Conservation (phyloP, 2,797 vertebrate genomes). For the Iguana delicatissima region DNA sequence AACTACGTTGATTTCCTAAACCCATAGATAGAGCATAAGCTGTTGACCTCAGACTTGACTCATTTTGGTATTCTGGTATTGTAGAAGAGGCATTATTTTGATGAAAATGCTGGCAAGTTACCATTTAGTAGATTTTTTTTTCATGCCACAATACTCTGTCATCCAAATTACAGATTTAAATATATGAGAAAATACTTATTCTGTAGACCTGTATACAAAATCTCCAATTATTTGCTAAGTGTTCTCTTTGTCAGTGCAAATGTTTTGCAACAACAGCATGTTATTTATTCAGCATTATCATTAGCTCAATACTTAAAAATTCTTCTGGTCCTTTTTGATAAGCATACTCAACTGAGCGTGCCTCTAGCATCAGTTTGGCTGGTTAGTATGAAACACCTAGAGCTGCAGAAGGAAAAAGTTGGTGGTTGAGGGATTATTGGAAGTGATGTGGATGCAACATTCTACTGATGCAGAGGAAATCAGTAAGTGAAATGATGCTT, state of each 20-base stretch:
- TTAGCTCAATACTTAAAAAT: neutral
- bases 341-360: neutral
- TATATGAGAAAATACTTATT: neutral
- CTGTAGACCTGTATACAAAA: neutral
- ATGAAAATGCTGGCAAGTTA: neutral
- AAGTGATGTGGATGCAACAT: neutral
- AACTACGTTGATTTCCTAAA: neutral
- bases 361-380: neutral
- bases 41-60: neutral
- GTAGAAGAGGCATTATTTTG: neutral
- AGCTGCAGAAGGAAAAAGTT: neutral
- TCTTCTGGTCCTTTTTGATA: neutral
- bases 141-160: neutral
- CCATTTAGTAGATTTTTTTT: neutral
- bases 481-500: neutral
- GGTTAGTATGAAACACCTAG: neutral
- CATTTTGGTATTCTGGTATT: neutral
- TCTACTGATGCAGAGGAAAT: neutral
- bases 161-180: neutral
- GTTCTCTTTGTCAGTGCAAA: neutral
- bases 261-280: neutral
- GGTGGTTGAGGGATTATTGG: neutral
- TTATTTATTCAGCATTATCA: neutral
- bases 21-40: neutral
- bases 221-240: neutral